Conservation (phyloP, 2,113 vertebrate species). For the Psophia crepitans region DNA sequence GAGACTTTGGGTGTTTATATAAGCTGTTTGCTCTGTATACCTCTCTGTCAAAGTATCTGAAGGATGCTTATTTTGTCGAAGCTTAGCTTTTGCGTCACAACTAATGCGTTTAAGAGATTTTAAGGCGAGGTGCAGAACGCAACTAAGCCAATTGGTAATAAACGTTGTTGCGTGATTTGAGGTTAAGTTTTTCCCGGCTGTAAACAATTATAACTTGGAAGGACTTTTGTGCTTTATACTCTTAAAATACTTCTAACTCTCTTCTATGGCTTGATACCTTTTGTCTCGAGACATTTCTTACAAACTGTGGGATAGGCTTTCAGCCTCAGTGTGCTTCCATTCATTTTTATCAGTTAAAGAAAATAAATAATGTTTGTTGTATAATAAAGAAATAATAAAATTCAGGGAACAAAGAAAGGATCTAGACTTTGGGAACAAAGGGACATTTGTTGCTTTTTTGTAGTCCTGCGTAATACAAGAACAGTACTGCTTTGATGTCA, state of each 20-base stretch:
- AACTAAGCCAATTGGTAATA: neutral
- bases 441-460: neutral
- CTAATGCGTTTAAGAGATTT: neutral
- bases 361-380: neutral
- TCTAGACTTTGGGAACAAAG: neutral
- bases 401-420: neutral
- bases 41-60: neutral
- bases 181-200: neutral
- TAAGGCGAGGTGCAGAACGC: neutral
- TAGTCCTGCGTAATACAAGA: neutral
- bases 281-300: neutral
- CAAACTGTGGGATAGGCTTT: neutral
- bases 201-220: neutral
- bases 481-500: neutral
- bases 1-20: neutral
- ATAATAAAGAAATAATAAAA: conserved; percentile 12
- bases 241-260: neutral
- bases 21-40: neutral
- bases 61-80: neutral
- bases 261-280: neutral
- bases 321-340: neutral
- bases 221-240: neutral
- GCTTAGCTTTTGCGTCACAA: neutral
- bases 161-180: neutral
- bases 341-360: neutral